phyloP scores from a whole-genome alignment of 2,113 vertebrate genomes.

The Dromaius novaehollandiae region DNA sequence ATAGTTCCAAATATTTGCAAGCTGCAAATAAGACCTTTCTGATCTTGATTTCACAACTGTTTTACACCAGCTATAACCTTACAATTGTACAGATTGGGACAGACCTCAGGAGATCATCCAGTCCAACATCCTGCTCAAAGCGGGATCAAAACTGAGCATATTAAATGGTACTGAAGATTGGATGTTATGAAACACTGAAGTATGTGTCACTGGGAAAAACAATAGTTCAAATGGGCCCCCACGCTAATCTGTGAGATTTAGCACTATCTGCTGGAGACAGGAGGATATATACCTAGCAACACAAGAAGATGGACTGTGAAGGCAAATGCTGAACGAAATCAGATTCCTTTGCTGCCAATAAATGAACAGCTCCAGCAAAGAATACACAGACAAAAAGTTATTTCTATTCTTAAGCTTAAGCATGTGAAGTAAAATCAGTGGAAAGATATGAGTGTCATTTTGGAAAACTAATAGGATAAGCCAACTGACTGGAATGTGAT shows the following conservation, averaged over 20 bases:
- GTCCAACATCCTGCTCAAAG: not conserved
- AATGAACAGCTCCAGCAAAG: not conserved
- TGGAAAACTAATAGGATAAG: not conserved
- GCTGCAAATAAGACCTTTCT: constrained; percentile 32
- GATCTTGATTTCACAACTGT: not conserved
- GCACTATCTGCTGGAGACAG: not conserved
- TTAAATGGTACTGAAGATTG: not conserved
- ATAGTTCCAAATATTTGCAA: constrained; percentile 59
- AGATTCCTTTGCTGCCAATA: not conserved
- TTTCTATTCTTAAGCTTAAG: not conserved
- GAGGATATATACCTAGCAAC: not conserved
- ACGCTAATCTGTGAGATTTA: not conserved
- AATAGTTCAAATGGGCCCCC: not conserved
- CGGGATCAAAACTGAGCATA: not conserved
- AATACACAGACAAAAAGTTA: not conserved
- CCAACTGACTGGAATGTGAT: not conserved
- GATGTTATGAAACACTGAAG: not conserved
- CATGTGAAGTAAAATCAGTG: not conserved
- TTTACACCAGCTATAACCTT: not conserved
- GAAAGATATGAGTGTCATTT: not conserved
- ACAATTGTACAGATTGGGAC: not conserved
- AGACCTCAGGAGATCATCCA: not conserved
- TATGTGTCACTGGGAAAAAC: not conserved
- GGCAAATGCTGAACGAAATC: not conserved
- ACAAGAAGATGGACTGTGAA: not conserved